A percentile compares a stretch with the other conserved stretches of the same genome.
Conservation (phyloP, 2,113 vertebrate species). For the Cinclus mexicanus region DNA sequence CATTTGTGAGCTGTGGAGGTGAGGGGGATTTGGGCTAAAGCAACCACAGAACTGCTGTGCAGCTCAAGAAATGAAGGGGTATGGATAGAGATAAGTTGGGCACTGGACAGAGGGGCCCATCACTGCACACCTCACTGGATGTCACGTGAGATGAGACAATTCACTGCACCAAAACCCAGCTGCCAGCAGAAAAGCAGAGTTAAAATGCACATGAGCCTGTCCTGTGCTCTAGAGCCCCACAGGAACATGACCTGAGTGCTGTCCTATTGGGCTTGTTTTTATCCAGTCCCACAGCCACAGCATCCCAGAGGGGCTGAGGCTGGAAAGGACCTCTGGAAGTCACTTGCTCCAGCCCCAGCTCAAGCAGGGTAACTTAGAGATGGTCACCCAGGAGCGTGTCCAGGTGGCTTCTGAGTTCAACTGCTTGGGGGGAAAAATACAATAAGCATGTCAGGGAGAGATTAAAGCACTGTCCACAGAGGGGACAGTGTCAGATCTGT, state of each 20-base stretch:
- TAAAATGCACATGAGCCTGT: background rate
- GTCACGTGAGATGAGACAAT: rapidly evolving
- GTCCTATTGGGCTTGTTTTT: background rate
- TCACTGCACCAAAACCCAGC: background rate
- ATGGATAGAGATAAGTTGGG: background rate
- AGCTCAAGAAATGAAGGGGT: background rate
- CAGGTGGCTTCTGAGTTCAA: background rate
- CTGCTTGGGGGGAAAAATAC: rapidly evolving
- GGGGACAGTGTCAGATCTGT: background rate
- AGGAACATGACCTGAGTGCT: background rate
- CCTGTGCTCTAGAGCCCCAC: rapidly evolving
- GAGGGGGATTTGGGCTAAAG: background rate
- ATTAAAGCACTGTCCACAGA: background rate
- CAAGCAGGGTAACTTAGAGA: background rate
- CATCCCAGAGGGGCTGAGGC: background rate
- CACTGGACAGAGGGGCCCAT: background rate
- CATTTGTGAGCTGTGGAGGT: background rate
- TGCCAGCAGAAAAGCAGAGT: background rate
- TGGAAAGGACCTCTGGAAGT: background rate
- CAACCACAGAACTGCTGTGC: rapidly evolving
- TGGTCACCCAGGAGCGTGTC: rapidly evolving
- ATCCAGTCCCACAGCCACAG: background rate
- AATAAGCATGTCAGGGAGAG: rapidly evolving
- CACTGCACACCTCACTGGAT: background rate
- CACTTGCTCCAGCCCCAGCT: background rate